Percentiles rank a stretch among this genome's conserved stretches.
Evolutionary conservation across 2,113 vertebrate species (phyloP).

Genomic region (Conger conger): DNA sequence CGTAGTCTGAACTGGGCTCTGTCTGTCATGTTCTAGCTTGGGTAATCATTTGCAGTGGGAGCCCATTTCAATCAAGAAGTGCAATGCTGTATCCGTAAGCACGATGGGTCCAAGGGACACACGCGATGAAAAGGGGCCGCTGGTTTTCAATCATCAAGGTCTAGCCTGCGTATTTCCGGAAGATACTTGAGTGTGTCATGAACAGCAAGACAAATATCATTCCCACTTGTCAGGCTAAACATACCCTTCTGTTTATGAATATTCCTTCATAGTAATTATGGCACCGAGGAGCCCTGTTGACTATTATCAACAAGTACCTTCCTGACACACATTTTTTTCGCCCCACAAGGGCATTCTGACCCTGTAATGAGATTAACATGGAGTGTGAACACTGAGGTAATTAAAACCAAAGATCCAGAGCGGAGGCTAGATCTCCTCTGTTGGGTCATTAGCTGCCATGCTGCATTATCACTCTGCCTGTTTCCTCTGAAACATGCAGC

Average conservation of each 20-base stretch:
- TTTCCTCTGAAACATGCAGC: slow-evolving; percentile 7
- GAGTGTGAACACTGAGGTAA: neutral
- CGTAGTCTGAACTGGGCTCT: slow-evolving; percentile 11
- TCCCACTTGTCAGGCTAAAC: neutral
- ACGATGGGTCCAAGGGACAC: neutral
- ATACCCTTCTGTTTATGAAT: neutral
- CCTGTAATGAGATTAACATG: slow-evolving; percentile 1
- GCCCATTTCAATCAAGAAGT: neutral
- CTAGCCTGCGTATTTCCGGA: neutral
- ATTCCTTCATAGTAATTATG: neutral
- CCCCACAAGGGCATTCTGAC: neutral
- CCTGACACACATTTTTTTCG: neutral
- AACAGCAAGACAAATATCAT: neutral
- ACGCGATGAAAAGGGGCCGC: neutral
- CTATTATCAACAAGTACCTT: neutral
- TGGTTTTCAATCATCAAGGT: neutral
- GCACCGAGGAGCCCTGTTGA: neutral
- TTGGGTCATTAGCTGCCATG: slow-evolving; percentile 6
- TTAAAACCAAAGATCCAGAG: slow-evolving; percentile 3
- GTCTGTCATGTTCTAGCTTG: neutral
- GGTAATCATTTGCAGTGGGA: neutral
- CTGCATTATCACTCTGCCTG: neutral
- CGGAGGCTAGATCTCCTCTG: neutral
- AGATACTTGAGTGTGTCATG: neutral
- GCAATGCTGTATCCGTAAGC: neutral